Base-by-base conservation (phyloP, 2,797 vertebrate genomes). In the Sebastes matsubarae region DNA sequence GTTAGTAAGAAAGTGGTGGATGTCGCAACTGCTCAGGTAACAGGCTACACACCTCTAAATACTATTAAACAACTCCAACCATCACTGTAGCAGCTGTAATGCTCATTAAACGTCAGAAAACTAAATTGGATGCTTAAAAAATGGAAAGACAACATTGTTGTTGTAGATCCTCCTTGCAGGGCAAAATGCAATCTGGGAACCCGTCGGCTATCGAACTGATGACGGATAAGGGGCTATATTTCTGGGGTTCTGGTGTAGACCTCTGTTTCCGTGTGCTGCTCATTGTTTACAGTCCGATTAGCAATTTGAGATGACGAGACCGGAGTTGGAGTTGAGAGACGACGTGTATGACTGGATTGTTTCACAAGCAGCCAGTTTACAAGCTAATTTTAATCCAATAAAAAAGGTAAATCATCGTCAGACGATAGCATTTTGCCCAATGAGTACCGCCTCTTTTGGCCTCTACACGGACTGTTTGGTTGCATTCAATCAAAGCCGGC, bases 1-100 rank as follows among this genome's bases (percentile, higher is more conserved):
- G 77, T 94, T 2, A 90, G 89, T 68, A 96, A 94, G 92, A 97
- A 96, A 63, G 95, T 96, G 67, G 95, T 97, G 89, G 96, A 96
- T 64, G 93, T 88, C 24, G 94, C 93, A 38, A 94, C 93, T 0
- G 96, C 92, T 83, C 95, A 96, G 96, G 96, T 96, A 90, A 77
- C 11, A 4, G 68, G 12, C 59, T 1, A 1, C 18, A 22, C 36
- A 27, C 29, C 11, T 36, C 42, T 8, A 7, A 24, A 57, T 3
- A 13, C 22, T 18, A 16, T 59, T 6, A 13, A 65, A n/a, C 74
- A 50, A 22, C 20, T 4, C 4, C 22, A 16, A 4, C 4, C 20
- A 1, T 8, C 13, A 1, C n/a, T 42, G 2, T 0, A 5, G 25
- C 63, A 42, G 57, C 38, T 4, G 30, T 6, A 6, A 14, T 8